phyloP scores from a whole-genome alignment of 2,797 vertebrate genomes.

The Myotis myotis region DNA sequence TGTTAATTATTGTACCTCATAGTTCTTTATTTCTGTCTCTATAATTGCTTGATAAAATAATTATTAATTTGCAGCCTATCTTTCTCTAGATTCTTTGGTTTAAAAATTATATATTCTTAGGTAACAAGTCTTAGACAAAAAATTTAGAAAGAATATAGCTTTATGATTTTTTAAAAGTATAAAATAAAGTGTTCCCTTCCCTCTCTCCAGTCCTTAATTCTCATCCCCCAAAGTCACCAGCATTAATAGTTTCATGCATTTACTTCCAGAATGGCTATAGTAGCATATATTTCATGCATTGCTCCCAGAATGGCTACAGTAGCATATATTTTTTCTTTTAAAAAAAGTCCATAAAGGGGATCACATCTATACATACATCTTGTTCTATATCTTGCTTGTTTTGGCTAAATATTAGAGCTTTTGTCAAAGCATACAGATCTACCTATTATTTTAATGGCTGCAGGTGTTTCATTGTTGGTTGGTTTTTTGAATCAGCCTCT shows the following conservation, averaged over 20 bases:
- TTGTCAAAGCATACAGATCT: neutral
- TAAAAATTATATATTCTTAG: constrained; percentile 48
- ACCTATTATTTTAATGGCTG: neutral
- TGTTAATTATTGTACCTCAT: neutral
- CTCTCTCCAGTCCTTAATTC: neutral
- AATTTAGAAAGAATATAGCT: neutral
- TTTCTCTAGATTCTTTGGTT: constrained; percentile 3
- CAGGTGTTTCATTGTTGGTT: neutral
- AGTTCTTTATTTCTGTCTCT: constrained; percentile 39
- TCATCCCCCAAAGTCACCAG: neutral
- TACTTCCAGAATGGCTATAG: neutral
- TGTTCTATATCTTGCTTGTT: neutral
- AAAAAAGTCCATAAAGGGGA: neutral
- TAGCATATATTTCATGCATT: neutral
- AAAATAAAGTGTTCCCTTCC: neutral
- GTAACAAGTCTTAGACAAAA: neutral
- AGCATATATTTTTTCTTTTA: neutral
- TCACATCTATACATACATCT: neutral
- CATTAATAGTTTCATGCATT: neutral
- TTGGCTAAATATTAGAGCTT: neutral
- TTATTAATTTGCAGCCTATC: neutral
- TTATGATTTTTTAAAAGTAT: neutral
- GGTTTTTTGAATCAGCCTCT: neutral
- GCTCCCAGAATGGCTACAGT: neutral
- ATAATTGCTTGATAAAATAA: neutral